These are phyloP conservation scores for Cheiracanthium punctorium DNA, from an alignment of 2,888 invertebrate species.

Conservation along the genomic window DNA sequence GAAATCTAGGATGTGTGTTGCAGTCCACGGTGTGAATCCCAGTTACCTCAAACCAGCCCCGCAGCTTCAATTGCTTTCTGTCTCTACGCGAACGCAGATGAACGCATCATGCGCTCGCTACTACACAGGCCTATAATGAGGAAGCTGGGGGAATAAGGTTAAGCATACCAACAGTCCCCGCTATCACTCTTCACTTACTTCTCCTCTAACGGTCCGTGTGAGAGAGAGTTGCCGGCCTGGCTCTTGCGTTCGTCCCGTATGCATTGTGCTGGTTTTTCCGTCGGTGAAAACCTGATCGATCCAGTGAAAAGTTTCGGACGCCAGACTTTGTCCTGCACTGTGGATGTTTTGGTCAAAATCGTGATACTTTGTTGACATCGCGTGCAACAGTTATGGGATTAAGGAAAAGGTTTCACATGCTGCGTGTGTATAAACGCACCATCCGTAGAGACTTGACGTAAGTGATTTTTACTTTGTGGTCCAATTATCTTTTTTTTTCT, in stretches of 20 bases:
- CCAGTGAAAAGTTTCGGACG: no score
- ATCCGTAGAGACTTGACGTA: conserved; percentile 38
- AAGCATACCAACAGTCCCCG: background rate
- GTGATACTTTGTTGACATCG: no score
- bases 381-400: conserved; percentile 17
- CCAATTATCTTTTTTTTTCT: no score
- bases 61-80: background rate
- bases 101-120: background rate
- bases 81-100: no score
- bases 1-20: no score
- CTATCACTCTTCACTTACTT: background rate
- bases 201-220: background rate
- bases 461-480: no score
- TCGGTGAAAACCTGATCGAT: background rate
- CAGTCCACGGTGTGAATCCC: no score
- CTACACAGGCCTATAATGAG: background rate
- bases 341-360: no score
- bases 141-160: conserved; percentile 3
- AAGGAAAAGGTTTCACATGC: background rate
- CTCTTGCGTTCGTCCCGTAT: background rate
- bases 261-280: background rate
- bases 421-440: conserved; percentile 38
- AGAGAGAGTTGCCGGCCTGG: background rate
- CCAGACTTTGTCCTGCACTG: no score
- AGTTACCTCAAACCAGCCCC: background rate